phyloP scores from a whole-genome alignment of 2,113 vertebrate genomes.

The Oxyruncus cristatus region DNA sequence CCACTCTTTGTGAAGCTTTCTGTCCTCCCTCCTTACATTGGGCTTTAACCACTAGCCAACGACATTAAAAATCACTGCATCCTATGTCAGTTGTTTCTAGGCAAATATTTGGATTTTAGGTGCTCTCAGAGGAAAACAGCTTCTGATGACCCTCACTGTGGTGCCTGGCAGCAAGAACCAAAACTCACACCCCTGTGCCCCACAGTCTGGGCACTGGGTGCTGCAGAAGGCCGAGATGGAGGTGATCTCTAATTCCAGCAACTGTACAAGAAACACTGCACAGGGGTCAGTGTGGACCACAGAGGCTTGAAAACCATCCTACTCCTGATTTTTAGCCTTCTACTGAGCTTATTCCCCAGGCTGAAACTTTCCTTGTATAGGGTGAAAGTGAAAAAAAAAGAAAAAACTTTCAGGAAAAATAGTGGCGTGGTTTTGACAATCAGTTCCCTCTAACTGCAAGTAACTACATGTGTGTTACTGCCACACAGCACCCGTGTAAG shows the following conservation, averaged over 20 bases:
- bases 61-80: not conserved
- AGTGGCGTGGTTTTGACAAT: not conserved
- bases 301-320: not conserved
- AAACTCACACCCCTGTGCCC: not conserved
- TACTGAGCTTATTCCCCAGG: not conserved
- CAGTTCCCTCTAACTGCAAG: not conserved
- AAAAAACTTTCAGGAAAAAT: not conserved
- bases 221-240: not conserved
- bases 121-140: not conserved
- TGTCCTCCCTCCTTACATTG: not conserved
- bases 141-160: not conserved
- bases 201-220: not conserved
- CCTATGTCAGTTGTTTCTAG: not conserved
- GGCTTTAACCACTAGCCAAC: not conserved
- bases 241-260: not conserved
- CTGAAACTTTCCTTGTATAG: not conserved
- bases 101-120: not conserved
- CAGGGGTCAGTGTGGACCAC: fast-evolving
- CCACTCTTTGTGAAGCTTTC: not conserved
- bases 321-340: not conserved
- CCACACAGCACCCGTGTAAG: not conserved
- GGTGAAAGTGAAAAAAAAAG: not conserved
- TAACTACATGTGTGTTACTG: not conserved
- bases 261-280: not conserved
- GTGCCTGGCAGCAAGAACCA: not conserved